Evolutionary conservation across 2,888 invertebrate genomes (phyloP).

Genomic region (Caenorhabditis zanzibari): DNA sequence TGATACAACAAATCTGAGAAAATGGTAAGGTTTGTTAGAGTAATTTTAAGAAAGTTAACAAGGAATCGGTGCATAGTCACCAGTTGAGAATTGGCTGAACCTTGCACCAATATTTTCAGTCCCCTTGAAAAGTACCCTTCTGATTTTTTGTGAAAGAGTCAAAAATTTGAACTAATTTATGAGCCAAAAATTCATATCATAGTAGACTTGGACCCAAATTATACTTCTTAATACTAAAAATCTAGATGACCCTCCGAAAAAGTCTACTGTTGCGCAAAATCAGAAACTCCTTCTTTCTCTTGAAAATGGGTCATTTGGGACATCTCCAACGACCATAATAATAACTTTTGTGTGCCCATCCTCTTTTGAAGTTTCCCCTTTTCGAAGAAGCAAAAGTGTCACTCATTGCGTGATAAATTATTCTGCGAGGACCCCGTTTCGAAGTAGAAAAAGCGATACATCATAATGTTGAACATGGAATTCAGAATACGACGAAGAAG

Average conservation of each 20-base stretch:
- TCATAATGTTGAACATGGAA: slow-evolving; percentile 27
- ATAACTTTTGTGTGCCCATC: slow-evolving; percentile 28
- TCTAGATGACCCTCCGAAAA: not conserved
- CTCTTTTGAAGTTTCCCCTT: slow-evolving; percentile 44
- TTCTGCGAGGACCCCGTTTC: not conserved
- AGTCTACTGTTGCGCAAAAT: not conserved
- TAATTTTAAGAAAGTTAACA: too few relatives aligned
- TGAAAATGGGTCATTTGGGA: slow-evolving; percentile 53
- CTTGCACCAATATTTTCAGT: too few relatives aligned
- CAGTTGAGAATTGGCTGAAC: too few relatives aligned
- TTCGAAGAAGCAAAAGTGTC: slow-evolving; percentile 27
- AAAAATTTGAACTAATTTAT: too few relatives aligned
- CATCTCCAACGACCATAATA: slow-evolving; percentile 28
- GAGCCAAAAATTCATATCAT: too few relatives aligned
- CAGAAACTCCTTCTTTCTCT: not conserved
- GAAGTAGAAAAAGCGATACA: slow-evolving; percentile 18
- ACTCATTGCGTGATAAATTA: slow-evolving; percentile 57
- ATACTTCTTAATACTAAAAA: not conserved
- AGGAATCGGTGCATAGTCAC: too few relatives aligned
- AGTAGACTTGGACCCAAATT: too few relatives aligned
- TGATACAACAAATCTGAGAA: too few relatives aligned
- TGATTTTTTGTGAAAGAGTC: too few relatives aligned
- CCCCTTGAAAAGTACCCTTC: too few relatives aligned
- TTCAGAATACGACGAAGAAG: not conserved
- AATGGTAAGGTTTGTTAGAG: too few relatives aligned